Conservation (phyloP, 1,140 invertebrate species). For the Aphaenogaster floridana region DNA sequence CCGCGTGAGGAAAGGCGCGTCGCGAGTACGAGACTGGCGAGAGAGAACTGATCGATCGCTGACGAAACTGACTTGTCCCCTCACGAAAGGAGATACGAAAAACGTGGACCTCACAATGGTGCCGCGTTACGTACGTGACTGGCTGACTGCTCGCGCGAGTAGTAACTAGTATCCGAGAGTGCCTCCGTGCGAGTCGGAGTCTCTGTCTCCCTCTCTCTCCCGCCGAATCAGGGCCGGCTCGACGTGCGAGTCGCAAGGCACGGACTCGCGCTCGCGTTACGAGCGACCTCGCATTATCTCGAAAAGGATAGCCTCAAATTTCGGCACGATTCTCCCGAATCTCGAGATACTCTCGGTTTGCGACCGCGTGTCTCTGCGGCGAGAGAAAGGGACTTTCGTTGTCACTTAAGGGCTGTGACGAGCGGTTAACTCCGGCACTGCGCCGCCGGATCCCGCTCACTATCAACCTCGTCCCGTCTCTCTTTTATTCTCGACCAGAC, state of each 20-base stretch:
- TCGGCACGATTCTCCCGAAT: neutral
- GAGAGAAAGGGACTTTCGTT: neutral
- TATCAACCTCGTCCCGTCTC: slow-evolving; percentile 6
- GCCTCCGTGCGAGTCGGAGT: slow-evolving; percentile 42
- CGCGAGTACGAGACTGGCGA: neutral
- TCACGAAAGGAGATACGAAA: slow-evolving; percentile 56
- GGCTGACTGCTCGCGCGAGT: slow-evolving; percentile 47
- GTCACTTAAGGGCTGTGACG: neutral
- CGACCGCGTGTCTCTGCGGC: neutral
- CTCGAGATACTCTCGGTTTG: neutral
- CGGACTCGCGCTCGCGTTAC: neutral
- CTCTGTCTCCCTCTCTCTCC: slow-evolving; percentile 39
- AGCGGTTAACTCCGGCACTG: slow-evolving; percentile 28
- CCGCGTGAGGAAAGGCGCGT: neutral
- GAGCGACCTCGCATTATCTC: neutral
- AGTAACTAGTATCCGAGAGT: slow-evolving; percentile 67
- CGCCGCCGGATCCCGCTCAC: slow-evolving; percentile 10
- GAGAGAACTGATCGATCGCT: neutral
- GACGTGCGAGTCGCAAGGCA: neutral
- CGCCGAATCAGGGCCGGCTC: slow-evolving; percentile 32
- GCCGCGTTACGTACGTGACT: slow-evolving; percentile 73
- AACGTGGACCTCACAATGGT: slow-evolving; percentile 56
- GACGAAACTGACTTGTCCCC: slow-evolving; percentile 65
- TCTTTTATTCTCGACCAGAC: neutral
- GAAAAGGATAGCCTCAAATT: neutral